Evolutionary conservation across 2,888 invertebrate genomes (phyloP).

Genomic region (Fabriciana adippe): DNA sequence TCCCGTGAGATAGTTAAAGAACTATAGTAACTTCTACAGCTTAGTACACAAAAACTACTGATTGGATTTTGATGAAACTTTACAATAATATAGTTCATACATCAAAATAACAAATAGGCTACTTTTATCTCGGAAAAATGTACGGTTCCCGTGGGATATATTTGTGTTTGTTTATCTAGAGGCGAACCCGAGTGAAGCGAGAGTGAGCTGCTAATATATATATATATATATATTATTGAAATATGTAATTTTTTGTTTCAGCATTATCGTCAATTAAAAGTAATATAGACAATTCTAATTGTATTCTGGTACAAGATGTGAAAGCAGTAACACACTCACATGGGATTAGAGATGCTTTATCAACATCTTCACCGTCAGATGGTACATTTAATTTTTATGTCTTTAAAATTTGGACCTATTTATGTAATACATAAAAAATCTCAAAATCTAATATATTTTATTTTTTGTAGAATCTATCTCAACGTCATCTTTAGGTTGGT

Average conservation of each 20-base stretch:
- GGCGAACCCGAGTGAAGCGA: too few relatives aligned
- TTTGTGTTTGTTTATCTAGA: too few relatives aligned
- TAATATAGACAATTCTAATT: conserved; percentile 93
- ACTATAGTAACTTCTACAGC: too few relatives aligned
- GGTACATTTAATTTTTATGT: conserved; percentile 51
- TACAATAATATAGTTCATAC: too few relatives aligned
- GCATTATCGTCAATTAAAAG: conserved; percentile 95
- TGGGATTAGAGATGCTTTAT: conserved; percentile 88
- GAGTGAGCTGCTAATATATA: too few relatives aligned
- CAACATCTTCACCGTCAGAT: conserved; percentile 76
- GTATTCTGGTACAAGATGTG: conserved; percentile 94
- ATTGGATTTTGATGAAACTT: too few relatives aligned
- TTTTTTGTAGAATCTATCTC: conserved; percentile 85
- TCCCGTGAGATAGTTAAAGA: too few relatives aligned
- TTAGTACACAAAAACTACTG: too few relatives aligned
- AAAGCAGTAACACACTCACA: conserved; percentile 94
- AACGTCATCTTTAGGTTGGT: conserved; percentile 75
- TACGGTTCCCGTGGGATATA: too few relatives aligned
- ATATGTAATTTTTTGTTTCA: conserved; percentile 76
- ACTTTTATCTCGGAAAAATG: too few relatives aligned
- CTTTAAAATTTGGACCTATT: neutral
- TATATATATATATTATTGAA: neutral
- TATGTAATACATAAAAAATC: neutral
- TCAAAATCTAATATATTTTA: conserved; percentile 21
- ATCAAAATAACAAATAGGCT: too few relatives aligned